phyloP scores from a whole-genome alignment of 2,113 vertebrate genomes.

The Probosciger aterrimus region DNA sequence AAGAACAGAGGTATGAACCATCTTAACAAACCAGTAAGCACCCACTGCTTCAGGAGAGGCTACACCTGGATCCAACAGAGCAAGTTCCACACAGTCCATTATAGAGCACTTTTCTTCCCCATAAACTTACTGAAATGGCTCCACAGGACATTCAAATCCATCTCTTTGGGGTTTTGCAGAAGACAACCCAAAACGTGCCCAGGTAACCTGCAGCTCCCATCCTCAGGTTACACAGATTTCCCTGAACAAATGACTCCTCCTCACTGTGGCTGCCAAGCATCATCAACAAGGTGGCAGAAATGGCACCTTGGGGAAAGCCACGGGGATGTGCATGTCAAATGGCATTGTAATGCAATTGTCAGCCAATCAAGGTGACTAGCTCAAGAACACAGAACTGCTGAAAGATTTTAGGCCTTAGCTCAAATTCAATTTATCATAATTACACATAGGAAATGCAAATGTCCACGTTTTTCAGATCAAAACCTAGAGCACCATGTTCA shows the following conservation, averaged over 20 bases:
- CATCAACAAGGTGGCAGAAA: not conserved
- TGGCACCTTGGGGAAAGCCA: not conserved
- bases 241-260: not conserved
- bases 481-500: not conserved
- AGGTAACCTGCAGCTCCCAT: not conserved
- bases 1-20: not conserved
- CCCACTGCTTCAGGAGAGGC: not conserved
- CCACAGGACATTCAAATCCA: not conserved
- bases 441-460: not conserved
- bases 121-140: not conserved
- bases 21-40: not conserved
- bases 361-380: not conserved
- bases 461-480: not conserved
- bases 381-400: not conserved
- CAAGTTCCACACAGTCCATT: not conserved
- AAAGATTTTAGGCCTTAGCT: not conserved
- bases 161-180: not conserved
- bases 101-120: not conserved
- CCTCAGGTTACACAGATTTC: rapidly evolving
- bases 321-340: not conserved
- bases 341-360: not conserved
- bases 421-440: not conserved
- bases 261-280: not conserved
- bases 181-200: not conserved
- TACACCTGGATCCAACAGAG: not conserved